phyloP scores from a whole-genome alignment of 2,888 invertebrate genomes.

The Euplexia lucipara region DNA sequence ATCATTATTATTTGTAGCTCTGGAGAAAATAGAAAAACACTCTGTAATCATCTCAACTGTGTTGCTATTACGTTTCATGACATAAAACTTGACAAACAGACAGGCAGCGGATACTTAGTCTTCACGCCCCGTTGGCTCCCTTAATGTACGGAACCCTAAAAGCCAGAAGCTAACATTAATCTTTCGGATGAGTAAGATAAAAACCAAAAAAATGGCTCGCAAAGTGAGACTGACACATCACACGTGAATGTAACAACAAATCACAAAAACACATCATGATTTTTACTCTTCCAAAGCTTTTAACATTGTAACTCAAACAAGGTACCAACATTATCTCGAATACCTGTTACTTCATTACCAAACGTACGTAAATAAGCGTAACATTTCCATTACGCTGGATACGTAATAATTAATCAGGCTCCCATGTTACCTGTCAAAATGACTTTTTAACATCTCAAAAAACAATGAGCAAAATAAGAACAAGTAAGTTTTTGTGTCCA shows the following conservation, averaged over 20 bases:
- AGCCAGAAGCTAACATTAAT: no score
- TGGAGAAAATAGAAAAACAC: no score
- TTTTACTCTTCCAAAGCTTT: slow-evolving; percentile 3
- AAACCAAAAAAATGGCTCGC: neutral
- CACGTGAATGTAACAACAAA: neutral
- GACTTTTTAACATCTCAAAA: slow-evolving; percentile 58
- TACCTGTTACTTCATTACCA: slow-evolving; percentile 22
- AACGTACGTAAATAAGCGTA: slow-evolving; percentile 8
- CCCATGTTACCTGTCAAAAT: slow-evolving; percentile 39
- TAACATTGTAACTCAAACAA: slow-evolving; percentile 11
- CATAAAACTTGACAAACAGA: no score
- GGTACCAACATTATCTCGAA: slow-evolving; percentile 22
- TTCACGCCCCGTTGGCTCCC: no score
- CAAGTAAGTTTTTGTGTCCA: slow-evolving; percentile 70
- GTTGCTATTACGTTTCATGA: no score
- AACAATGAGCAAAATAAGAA: slow-evolving; percentile 52
- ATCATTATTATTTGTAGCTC: no score
- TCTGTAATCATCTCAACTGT: no score
- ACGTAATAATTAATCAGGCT: slow-evolving; percentile 41
- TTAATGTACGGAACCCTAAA: no score
- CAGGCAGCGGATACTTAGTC: no score
- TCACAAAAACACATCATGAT: neutral
- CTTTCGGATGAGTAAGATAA: neutral
- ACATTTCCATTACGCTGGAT: slow-evolving; percentile 21
- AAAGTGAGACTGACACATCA: slow-evolving; percentile 1